Evolutionary conservation across 2,113 vertebrate genomes (phyloP).

Genomic region (Rhabdomys dilectus): DNA sequence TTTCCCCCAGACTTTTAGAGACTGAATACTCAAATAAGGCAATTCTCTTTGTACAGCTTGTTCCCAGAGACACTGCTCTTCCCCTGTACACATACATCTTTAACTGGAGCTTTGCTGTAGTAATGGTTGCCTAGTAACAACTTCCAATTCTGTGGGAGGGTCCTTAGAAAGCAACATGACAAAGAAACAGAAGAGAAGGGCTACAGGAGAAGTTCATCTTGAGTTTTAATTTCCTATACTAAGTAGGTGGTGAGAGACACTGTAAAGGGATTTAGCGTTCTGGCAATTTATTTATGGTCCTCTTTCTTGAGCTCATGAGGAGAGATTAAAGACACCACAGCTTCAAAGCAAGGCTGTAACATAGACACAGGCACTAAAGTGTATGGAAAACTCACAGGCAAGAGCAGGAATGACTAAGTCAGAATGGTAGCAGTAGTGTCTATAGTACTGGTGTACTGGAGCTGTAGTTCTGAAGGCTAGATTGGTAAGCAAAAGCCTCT

Average conservation of each 20-base stretch:
- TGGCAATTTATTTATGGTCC: not conserved
- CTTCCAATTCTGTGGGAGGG: not conserved
- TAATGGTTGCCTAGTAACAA: not conserved
- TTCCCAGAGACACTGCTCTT: not conserved
- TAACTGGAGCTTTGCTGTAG: not conserved
- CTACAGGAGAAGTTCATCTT: not conserved
- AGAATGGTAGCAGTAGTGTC: not conserved
- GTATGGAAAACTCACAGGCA: not conserved
- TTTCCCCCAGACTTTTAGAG: not conserved
- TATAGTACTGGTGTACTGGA: accelerated
- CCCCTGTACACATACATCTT: not conserved
- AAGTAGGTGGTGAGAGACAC: not conserved
- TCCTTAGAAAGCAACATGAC: not conserved
- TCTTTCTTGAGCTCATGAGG: not conserved
- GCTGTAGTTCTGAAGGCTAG: too few species aligned
- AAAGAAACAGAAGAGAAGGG: not conserved
- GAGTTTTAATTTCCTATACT: not conserved
- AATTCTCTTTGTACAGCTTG: not conserved
- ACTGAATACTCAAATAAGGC: not conserved
- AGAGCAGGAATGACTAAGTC: not conserved
- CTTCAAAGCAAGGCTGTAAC: not conserved
- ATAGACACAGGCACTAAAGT: not conserved
- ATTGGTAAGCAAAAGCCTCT: not conserved
- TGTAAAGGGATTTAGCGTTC: not conserved
- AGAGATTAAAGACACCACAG: not conserved